Evolutionary conservation across 2,888 invertebrate genomes (phyloP), one percentile per base, ranked within the genome.

Genomic region (Brachypalpus laphriformis): DNA sequence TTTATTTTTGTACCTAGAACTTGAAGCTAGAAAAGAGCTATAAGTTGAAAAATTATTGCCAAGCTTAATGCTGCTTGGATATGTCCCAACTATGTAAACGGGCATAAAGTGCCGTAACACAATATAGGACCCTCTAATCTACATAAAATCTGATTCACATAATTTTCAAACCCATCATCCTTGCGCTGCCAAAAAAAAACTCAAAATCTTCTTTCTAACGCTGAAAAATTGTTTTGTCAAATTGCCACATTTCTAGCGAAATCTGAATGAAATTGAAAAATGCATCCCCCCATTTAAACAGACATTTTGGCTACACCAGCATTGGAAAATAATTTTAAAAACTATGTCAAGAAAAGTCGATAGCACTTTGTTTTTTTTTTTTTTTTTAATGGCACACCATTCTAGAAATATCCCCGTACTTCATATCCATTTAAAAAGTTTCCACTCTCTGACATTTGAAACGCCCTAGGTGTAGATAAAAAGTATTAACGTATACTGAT

Each of bases 271-370:
- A 7, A 16, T n/a, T n/a, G n/a, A 16, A 16, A 25, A 20, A 20
- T 34, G 49, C 34, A 65, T 65, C 9, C 20, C 16, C 9, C 20
- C 16, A 37, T 40, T 22, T 51, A 14, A 25, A 20, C n/a, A 47
- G 47, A 61, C 61, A 8, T 1, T 22, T 14, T 14, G 45, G n/a
- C 45, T 16, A 20, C 31, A 49, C 7, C 31, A 14, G 6, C 14
- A 6, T 6, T 4, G 11, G 28, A 18, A 49, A 34, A 49, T 40
- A 5, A 49, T 57, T 82, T 82, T 65, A 31, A 65, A 59, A 82
- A 71, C 57, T 71, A n/a, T 76, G 82, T 82, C 82, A 82, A 77
- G 77, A 65, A 28, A 59, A 77, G 65, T 54, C 68, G 16, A 11
- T 8, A 31, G 40, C 56, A 56, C 25, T 37, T 51, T 11, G 5